Evolutionary conservation across 2,113 vertebrate genomes (phyloP).

Genomic region (Myrmecobius fasciatus): DNA sequence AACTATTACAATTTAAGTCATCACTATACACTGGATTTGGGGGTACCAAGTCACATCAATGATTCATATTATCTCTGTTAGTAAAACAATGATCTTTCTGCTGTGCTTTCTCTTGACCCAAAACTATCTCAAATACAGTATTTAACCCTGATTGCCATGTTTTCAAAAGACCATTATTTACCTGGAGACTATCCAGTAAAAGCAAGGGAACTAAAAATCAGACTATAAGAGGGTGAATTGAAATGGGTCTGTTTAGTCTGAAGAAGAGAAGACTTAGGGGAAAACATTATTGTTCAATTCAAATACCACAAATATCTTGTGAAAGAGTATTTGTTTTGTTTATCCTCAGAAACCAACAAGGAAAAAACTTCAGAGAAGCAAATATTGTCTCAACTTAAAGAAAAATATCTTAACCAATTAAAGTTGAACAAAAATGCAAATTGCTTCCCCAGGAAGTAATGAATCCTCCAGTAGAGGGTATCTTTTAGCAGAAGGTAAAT

Average conservation of each 20-base stretch:
- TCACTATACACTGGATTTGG: background rate
- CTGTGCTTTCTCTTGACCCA: background rate
- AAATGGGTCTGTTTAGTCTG: background rate
- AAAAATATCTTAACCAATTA: background rate
- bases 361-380: background rate
- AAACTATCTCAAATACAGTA: background rate
- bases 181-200: background rate
- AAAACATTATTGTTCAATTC: background rate
- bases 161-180: background rate
- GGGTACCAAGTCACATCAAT: background rate
- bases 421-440: background rate
- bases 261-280: background rate
- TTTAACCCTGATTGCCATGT: background rate
- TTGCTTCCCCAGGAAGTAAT: background rate
- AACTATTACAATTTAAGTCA: background rate
- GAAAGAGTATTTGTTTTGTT: background rate
- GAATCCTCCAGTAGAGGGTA: background rate
- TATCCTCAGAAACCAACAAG: background rate
- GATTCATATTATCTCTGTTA: background rate
- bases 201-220: background rate
- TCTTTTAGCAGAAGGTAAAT: background rate
- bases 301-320: background rate
- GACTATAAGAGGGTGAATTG: background rate
- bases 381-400: background rate
- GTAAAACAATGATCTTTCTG: background rate